These are phyloP conservation scores for Tyria jacobaeae DNA, from an alignment of 2,888 invertebrate genomes.

Conservation along the genomic window DNA sequence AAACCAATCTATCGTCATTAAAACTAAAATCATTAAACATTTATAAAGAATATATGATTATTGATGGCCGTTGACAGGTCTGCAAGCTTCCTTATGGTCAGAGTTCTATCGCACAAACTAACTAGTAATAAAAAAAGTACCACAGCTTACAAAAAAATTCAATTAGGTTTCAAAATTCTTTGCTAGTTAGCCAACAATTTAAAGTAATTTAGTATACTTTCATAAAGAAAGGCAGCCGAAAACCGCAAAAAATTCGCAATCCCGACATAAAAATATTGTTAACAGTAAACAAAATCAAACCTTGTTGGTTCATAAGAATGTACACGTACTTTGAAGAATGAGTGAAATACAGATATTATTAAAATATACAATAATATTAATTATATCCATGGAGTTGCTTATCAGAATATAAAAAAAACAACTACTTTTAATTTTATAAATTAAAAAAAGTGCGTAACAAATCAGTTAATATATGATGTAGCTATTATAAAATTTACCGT, in stretches of 20 bases:
- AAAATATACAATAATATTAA: too few relatives aligned
- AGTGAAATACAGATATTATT: too few relatives aligned
- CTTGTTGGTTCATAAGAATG: conserved; percentile 15
- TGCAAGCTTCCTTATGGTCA: background rate
- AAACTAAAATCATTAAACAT: background rate
- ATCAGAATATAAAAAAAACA: too few relatives aligned
- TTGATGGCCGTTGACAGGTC: background rate
- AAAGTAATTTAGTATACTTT: conserved; percentile 12
- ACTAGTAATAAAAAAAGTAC: conserved; percentile 1
- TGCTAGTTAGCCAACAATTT: background rate
- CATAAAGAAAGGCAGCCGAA: conserved; percentile 15
- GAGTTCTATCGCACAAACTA: background rate
- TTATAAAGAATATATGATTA: background rate
- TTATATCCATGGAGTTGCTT: too few relatives aligned
- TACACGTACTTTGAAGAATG: conserved; percentile 2
- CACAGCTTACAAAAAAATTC: background rate
- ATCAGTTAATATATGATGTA: too few relatives aligned
- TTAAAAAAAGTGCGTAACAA: too few relatives aligned
- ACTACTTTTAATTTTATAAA: too few relatives aligned
- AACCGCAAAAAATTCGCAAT: conserved; percentile 34
- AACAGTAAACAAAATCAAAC: conserved; percentile 42
- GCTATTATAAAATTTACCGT: too few relatives aligned
- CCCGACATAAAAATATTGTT: conserved; percentile 44
- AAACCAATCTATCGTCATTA: background rate
- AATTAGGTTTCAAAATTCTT: conserved; percentile 7